Base-by-base conservation (phyloP, 1,140 invertebrate genomes). In the Apis dorsata region DNA sequence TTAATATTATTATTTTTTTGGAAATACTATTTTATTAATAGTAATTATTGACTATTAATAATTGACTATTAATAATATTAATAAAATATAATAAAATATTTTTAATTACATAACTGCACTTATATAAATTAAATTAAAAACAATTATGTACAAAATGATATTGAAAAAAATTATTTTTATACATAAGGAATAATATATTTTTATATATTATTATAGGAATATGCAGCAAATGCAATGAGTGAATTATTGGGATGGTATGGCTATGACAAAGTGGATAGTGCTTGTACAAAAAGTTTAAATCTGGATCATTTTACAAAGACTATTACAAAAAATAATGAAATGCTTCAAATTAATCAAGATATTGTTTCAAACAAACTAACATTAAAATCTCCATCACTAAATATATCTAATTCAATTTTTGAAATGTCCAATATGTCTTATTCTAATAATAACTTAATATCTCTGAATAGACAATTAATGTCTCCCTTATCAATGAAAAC, bases 241-340 rank as follows among this genome's bases (percentile, higher is more conserved):
- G 97, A 98, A 91, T 94, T 98, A 75, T 94, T 98, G 15, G 97
- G 97, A 62, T 97, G 97, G 96, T 98, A 98, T 92, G 97, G 97
- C 1, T 98, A 98, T 91, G 97, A 97, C 85, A 96, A 96, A 88
- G 94, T 96, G 28, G 95, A 95, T 92, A 94, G 94, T 86, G 89
- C 93, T 86, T 93, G 91, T 60, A 94, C 93, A 79, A 92, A 72
- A 86, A 94, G 90, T 86, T 89, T 92, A 15, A 93, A 91, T 72
- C 81, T 92, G 65, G 90, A 92, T 81, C 92, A 91, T 74, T 92
- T 92, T 71, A 89, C 89, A 34, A 89, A 86, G 13, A 73, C 89
- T 9, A 60, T 28, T 28, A 13, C 74, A 24, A 85, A 81, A 53
- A 83, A n/a, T 44, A 74, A 0, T 65, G 87, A 86, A 63, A 76